Percentiles rank a stretch among this genome's conserved stretches.
Conservation (phyloP, 2,888 invertebrate species). For the Parapristionchus giblindavisi region DNA sequence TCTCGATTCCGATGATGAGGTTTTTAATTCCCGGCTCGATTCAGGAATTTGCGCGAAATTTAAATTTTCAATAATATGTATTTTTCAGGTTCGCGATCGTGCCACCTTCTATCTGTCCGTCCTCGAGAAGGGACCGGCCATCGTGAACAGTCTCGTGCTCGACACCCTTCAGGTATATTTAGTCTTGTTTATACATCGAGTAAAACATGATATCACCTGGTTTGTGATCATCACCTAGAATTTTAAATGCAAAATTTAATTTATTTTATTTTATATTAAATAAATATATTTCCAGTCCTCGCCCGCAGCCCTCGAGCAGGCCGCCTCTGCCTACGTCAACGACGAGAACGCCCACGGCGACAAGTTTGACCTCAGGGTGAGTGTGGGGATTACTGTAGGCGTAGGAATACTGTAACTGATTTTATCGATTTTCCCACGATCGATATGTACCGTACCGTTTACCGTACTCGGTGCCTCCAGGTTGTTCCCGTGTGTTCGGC, state of each 20-base stretch:
- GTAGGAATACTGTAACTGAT: not conserved
- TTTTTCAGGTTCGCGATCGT: constrained; percentile 80
- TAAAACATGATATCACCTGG: too few relatives aligned
- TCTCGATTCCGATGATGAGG: constrained; percentile 95
- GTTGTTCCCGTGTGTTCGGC: constrained; percentile 32
- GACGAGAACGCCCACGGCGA: constrained; percentile 7
- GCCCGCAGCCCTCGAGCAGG: constrained; percentile 33
- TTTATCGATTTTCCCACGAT: not conserved
- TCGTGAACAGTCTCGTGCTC: constrained; percentile 79
- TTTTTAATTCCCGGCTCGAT: too few relatives aligned
- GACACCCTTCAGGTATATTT: constrained; percentile 69
- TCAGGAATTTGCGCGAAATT: too few relatives aligned
- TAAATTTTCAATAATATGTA: not conserved
- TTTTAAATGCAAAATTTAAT: too few relatives aligned
- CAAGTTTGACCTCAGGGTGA: constrained; percentile 34
- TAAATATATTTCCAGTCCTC: constrained; percentile 16
- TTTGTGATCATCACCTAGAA: too few relatives aligned
- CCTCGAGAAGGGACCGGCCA: constrained; percentile 76
- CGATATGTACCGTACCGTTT: not conserved
- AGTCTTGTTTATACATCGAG: too few relatives aligned
- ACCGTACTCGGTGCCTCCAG: not conserved
- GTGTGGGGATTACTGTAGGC: not conserved
- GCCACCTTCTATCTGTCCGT: constrained; percentile 94
- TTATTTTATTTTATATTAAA: too few relatives aligned
- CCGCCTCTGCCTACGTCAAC: constrained; percentile 25